Conservation (phyloP, 2,888 invertebrate species). For the Campoplex nolae region DNA sequence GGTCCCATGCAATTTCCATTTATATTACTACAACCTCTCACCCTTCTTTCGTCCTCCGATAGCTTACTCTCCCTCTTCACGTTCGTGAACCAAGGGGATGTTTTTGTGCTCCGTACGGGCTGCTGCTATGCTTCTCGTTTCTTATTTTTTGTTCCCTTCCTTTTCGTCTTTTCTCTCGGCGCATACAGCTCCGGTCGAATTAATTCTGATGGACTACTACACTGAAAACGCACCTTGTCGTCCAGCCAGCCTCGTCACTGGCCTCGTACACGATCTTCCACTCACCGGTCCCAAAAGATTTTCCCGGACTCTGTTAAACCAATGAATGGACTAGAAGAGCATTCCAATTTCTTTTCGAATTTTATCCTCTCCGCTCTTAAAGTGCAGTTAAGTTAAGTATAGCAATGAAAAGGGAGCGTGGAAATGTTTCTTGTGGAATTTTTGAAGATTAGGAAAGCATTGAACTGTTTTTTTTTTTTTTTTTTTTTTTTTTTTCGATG, state of each 20-base stretch:
- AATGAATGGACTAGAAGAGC: not conserved
- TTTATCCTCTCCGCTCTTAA: not conserved
- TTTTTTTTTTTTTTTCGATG: no score
- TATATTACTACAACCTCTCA: slow-evolving; percentile 80
- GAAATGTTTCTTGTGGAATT: not conserved
- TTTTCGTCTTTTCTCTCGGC: slow-evolving; percentile 35
- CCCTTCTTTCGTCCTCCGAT: slow-evolving; percentile 64
- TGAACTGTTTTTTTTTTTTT: not conserved
- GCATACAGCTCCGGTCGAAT: slow-evolving; percentile 45
- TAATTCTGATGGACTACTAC: slow-evolving; percentile 77
- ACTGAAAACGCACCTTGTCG: slow-evolving; percentile 85
- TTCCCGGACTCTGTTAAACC: slow-evolving; percentile 83
- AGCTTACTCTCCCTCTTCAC: slow-evolving; percentile 47
- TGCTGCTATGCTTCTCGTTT: slow-evolving; percentile 20
- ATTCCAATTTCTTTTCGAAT: not conserved
- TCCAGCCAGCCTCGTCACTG: slow-evolving; percentile 85
- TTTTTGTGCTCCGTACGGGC: slow-evolving; percentile 9
- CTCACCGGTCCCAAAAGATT: slow-evolving; percentile 83
- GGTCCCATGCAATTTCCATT: slow-evolving; percentile 78
- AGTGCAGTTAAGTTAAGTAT: not conserved
- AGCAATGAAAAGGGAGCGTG: not conserved
- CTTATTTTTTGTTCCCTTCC: slow-evolving; percentile 38
- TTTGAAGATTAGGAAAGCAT: not conserved
- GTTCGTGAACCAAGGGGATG: slow-evolving; percentile 19
- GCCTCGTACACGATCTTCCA: slow-evolving; percentile 85